phyloP scores from a whole-genome alignment of 2,888 invertebrate genomes.

The Netelia melanura region DNA sequence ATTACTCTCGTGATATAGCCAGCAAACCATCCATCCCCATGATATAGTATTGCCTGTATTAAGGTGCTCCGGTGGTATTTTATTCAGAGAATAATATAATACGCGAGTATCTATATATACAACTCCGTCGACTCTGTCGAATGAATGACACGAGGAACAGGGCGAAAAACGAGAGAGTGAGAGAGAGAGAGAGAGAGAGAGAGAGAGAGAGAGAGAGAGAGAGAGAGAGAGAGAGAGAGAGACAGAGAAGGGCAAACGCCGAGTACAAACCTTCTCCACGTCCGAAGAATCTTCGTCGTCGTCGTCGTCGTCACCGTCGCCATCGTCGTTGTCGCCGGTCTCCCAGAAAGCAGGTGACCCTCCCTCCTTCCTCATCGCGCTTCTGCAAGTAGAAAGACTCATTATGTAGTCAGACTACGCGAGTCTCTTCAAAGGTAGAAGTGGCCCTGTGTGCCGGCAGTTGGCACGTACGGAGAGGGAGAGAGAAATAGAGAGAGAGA shows the following conservation, averaged over 20 bases:
- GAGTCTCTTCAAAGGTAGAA: conserved; percentile 74
- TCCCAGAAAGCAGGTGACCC: too few species aligned
- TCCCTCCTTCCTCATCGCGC: not conserved
- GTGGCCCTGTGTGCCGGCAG: conserved; percentile 25
- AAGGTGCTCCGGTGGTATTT: conserved; percentile 1
- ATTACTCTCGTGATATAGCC: conserved; percentile 8
- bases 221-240: too few species aligned
- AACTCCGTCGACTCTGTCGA: conserved; percentile 21
- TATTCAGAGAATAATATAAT: conserved; percentile 50
- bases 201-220: too few species aligned
- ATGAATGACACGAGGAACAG: conserved; percentile 36
- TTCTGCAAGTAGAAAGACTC: conserved; percentile 76
- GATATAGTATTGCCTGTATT: not conserved
- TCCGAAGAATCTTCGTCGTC: too few species aligned
- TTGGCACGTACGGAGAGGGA: conserved; percentile 29
- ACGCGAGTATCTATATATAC: conserved; percentile 6
- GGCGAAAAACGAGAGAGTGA: not conserved
- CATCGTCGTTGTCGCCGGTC: too few species aligned
- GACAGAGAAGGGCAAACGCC: too few species aligned
- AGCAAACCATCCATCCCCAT: not conserved
- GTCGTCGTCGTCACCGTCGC: too few species aligned
- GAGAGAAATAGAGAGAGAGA: conserved; percentile 2
- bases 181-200: too few species aligned
- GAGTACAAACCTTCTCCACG: too few species aligned
- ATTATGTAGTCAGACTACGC: conserved; percentile 75